phyloP scores from a whole-genome alignment of 2,888 invertebrate genomes.

The Neria commutata region DNA sequence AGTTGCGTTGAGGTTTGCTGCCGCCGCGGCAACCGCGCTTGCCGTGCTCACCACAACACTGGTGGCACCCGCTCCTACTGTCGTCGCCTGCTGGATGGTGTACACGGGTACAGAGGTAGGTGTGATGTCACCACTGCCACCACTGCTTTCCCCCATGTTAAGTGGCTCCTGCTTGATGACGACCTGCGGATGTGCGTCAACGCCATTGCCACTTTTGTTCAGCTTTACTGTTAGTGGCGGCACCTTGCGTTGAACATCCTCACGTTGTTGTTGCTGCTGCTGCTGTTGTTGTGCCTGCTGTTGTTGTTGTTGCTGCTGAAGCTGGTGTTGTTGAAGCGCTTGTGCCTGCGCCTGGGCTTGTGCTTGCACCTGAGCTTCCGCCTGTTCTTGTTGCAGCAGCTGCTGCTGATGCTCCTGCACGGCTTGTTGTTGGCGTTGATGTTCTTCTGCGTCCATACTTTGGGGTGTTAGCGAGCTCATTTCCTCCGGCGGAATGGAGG shows the following conservation, averaged over 20 bases:
- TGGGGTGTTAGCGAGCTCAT: constrained; percentile 51
- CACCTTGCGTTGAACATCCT: constrained; percentile 48
- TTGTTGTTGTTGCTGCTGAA: constrained; percentile 38
- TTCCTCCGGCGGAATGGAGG: constrained; percentile 52
- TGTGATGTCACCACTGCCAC: constrained; percentile 40
- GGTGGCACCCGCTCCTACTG: constrained; percentile 31
- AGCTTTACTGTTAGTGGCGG: constrained; percentile 58
- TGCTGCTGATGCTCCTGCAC: constrained; percentile 29
- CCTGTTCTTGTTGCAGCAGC: constrained; percentile 25
- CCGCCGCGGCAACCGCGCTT: constrained; percentile 13
- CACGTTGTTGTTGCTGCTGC: constrained; percentile 28
- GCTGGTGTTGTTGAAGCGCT: constrained; percentile 39
- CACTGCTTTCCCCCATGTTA: constrained; percentile 42
- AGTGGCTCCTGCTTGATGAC: constrained; percentile 57
- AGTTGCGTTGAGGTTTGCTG: constrained; percentile 22
- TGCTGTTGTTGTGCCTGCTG: constrained; percentile 40
- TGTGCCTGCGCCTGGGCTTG: constrained; percentile 42
- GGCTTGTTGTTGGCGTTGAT: constrained; percentile 21
- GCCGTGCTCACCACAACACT: constrained; percentile 41
- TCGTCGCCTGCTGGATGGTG: constrained; percentile 48
- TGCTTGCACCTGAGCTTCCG: constrained; percentile 33
- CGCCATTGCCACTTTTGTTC: constrained; percentile 52
- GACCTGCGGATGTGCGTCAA: constrained; percentile 53
- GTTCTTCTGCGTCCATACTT: constrained; percentile 47
- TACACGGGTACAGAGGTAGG: constrained; percentile 51